Evolutionary conservation across 2,888 invertebrate species (phyloP), one percentile per base, ranked within the genome.

Genomic region (Fragum fragum): DNA sequence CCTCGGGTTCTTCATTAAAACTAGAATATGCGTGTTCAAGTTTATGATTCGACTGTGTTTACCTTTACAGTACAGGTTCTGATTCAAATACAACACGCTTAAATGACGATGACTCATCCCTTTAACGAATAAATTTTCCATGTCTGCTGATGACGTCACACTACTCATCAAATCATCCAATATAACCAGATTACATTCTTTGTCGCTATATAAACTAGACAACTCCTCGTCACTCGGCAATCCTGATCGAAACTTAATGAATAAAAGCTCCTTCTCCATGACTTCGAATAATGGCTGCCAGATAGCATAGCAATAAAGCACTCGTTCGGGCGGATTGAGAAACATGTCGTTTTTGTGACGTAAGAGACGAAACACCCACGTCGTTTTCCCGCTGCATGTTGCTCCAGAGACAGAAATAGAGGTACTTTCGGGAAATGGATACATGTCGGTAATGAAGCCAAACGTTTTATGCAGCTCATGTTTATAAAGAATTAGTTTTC

Each of bases 261-360:
- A 73, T 5, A 79, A 70, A 1, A 84, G 29, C 21, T 76, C 70
- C 55, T 68, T 76, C 29, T 79, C 77, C 74, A 83, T 79, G 1
- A 16, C 23, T 5, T 79, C 79, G 55, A 74, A 85, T 26, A 85
- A 11, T 11, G 79, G 68, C 76, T 85, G 85, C 36, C 73, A 82
- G 21, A 82, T 78, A 39, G 77, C 77, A 61, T 80, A 85, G 36
- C 85, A 85, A 59, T 85, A 85, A 23, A 81, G 39, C 11, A 85
- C 79, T 69, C 68, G 71, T 29, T 71, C 53, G 18, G 85, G 85
- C 5, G 81, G 81, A 1, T 23, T 47, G 23, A n/a, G n/a, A 71
- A 76, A 82, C 82, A 82, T 82, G 5, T 47, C 70, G 28, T 78
- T 63, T 70, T 79, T 76, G 21, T 82, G 39, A 39, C 29, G 59